These are phyloP conservation scores for Serranus cabrilla DNA, from an alignment of 2,797 vertebrate species.

Conservation along the genomic window DNA sequence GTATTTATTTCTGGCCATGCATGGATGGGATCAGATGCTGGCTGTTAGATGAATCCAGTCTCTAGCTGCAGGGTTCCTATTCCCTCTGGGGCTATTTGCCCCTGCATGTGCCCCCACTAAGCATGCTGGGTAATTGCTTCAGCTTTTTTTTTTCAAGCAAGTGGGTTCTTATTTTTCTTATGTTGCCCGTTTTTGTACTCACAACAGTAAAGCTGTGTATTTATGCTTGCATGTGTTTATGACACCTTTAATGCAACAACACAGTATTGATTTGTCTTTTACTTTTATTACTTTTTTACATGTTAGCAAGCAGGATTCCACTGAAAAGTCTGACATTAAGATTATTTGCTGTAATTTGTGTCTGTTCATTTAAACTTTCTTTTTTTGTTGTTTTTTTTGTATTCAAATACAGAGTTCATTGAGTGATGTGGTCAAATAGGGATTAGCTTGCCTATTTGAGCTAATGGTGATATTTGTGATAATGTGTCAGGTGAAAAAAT, in stretches of 20 bases:
- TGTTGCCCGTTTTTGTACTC: neutral
- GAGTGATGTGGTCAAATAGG: neutral
- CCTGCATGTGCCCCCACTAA: slow-evolving; percentile 10
- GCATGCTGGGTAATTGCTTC: slow-evolving; percentile 41
- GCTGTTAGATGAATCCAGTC: slow-evolving; percentile 43
- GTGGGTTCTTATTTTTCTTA: slow-evolving; percentile 8
- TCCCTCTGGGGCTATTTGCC: slow-evolving; percentile 22
- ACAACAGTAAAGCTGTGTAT: neutral
- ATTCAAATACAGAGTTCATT: no score
- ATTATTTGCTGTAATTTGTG: neutral
- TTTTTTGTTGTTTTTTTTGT: no score
- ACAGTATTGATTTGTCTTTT: neutral
- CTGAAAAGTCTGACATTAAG: neutral
- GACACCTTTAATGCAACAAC: slow-evolving; percentile 4
- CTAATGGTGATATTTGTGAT: neutral
- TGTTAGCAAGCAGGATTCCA: neutral
- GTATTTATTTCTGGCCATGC: slow-evolving; percentile 53
- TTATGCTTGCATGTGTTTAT: neutral
- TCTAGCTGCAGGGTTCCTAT: slow-evolving; percentile 48
- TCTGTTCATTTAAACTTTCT: no score
- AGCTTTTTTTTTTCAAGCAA: slow-evolving; percentile 8
- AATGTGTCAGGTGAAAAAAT: neutral
- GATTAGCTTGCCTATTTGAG: neutral
- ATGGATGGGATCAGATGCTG: slow-evolving; percentile 52
- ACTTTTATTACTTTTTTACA: neutral